Evolutionary conservation across 2,113 vertebrate species (phyloP).

Genomic region (Aspiorhynchus laticeps): DNA sequence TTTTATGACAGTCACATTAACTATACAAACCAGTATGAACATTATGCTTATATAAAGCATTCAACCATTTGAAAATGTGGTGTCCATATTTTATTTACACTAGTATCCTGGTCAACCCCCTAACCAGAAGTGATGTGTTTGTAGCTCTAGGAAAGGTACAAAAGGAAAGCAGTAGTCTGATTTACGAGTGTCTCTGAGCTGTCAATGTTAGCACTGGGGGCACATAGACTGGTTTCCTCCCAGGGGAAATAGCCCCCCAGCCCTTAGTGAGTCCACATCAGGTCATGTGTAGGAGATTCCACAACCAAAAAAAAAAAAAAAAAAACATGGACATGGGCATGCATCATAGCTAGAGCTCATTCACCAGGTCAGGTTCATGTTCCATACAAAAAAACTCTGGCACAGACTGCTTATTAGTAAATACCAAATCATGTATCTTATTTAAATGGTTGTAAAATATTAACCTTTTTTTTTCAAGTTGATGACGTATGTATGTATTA

Average conservation of each 20-base stretch:
- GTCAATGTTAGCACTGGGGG: constrained; percentile 33
- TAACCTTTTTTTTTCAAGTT: not conserved
- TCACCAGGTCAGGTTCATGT: constrained; percentile 7
- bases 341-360: constrained; percentile 6
- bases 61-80: not conserved
- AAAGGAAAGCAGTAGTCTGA: constrained; percentile 45
- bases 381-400: not conserved
- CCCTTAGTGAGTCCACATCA: not conserved
- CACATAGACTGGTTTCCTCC: constrained; percentile 57
- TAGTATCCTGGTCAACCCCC: not conserved
- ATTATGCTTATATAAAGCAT: not conserved
- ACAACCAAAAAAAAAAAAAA: not conserved
- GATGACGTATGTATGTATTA: not conserved
- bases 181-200: constrained; percentile 44
- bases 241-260: constrained; percentile 46
- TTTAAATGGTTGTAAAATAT: not conserved
- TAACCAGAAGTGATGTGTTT: constrained; percentile 32
- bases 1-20: too few species aligned
- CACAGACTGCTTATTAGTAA: not conserved
- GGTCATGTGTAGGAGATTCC: not conserved
- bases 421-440: not conserved
- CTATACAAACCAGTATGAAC: not conserved
- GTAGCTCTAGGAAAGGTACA: not conserved
- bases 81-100: not conserved
- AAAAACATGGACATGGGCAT: constrained; percentile 9